phyloP scores from a whole-genome alignment of 2,797 vertebrate genomes.

The Anguilla pacifica region DNA sequence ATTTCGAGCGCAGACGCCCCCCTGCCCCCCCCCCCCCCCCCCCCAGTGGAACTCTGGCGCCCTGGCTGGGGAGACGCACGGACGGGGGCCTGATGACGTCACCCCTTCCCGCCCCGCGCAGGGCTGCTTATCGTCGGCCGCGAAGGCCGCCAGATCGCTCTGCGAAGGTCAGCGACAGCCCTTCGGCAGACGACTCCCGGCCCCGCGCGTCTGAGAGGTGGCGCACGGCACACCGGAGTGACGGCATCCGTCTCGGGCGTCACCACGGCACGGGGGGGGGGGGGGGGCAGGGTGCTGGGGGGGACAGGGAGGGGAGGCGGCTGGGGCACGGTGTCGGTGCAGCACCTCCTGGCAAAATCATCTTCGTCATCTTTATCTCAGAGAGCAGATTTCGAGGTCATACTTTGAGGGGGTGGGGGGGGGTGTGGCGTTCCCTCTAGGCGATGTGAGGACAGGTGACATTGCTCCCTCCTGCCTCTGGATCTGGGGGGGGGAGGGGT shows the following conservation, averaged over 20 bases:
- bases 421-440: not conserved
- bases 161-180: slow-evolving; percentile 24
- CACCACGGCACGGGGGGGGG: not conserved
- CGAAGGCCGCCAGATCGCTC: not conserved
- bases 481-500: not conserved
- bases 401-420: not conserved
- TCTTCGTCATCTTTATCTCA: not conserved
- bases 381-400: not conserved
- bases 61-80: not conserved
- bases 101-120: not conserved
- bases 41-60: not conserved
- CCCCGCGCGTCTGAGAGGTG: not conserved
- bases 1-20: too few species aligned
- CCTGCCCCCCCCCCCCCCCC: too few species aligned
- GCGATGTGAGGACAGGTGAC: not conserved
- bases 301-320: too few species aligned
- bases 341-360: not conserved
- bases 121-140: not conserved
- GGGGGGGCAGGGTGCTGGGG: too few species aligned
- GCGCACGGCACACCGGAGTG: not conserved
- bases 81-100: not conserved
- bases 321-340: not conserved
- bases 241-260: not conserved
- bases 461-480: not conserved
- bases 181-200: not conserved